Base-by-base conservation (phyloP, 2,888 invertebrate genomes). In the Corbicula japonica region DNA sequence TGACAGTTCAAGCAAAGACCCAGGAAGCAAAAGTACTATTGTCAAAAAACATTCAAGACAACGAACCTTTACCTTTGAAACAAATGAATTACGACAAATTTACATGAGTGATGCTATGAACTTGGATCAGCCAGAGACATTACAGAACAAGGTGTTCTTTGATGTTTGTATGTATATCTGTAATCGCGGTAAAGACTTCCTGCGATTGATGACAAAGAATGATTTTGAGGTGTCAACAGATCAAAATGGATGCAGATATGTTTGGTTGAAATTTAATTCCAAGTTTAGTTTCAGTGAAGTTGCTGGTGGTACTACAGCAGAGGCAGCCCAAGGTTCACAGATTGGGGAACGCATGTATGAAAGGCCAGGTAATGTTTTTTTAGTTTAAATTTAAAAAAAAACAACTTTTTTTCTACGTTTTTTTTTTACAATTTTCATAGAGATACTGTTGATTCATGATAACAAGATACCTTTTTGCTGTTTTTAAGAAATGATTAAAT, bases 91-190 rank as follows among this genome's bases (percentile, higher is more conserved):
- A 74, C 86, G 87, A 50, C 89, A 88, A 58, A 88, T 91, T 26
- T 90, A 90, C 71, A 75, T 90, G 54, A 85, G 89, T 44, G 87
- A 88, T 46, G 89, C 89, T 5, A 86, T 91, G 87, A 87, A 88
- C 63, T 63, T 86, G 10, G 86, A 87, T 58, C 87, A 87, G 41
- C 91, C 91, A 2, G 90, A 90, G 62, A 86, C 87, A 12, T 68
- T 91, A 21, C 91, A 91, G 73, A 91, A 91, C 68, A 91, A 91
- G 70, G 89, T 90, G 2, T 91, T 90, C 77, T 90, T 91, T 69
- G 91, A 91, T 76, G 85, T 91, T 6, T 90, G 88, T 66, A 77
- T 91, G 63, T 90, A 89, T 71, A 89, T 90, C 58, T 89, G 89
- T 76, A 90, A 89, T 76, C 83, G 90, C n/a, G 89, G 90, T 8